phyloP scores from a whole-genome alignment of 2,113 vertebrate genomes.

The Asarcornis scutulata region DNA sequence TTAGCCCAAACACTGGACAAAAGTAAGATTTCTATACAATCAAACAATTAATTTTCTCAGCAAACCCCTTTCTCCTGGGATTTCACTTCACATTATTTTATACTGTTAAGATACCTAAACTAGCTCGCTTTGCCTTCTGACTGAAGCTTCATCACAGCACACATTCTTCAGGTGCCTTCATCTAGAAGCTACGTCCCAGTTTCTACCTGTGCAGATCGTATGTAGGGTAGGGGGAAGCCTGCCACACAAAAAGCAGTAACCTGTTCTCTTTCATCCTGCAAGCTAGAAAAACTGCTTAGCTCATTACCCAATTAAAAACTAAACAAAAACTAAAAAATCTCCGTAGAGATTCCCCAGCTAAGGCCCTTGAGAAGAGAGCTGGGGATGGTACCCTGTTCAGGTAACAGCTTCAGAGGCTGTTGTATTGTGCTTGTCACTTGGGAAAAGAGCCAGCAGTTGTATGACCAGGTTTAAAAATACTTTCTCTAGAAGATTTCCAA shows the following conservation, averaged over 20 bases:
- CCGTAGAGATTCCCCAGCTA: constrained; percentile 73
- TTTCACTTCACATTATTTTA: constrained; percentile 31
- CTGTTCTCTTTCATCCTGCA: constrained; percentile 45
- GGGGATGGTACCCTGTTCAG: constrained; percentile 76
- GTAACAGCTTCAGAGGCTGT: constrained; percentile 81
- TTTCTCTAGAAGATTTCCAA: constrained; percentile 43
- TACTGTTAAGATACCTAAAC: constrained; percentile 17
- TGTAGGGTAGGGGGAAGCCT: not conserved
- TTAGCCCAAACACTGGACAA: not conserved
- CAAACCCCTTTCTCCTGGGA: not conserved
- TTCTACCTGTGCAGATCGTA: constrained; percentile 57
- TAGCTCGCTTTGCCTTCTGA: constrained; percentile 26
- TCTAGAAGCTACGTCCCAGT: constrained; percentile 48
- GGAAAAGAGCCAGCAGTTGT: constrained; percentile 72
- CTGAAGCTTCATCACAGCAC: constrained; percentile 12
- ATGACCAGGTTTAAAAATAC: constrained; percentile 32
- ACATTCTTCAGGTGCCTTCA: constrained; percentile 29
- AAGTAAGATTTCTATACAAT: not conserved
- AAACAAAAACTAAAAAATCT: constrained; percentile 70
- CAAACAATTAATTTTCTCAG: constrained; percentile 6
- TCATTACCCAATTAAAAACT: constrained; percentile 72
- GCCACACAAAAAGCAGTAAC: constrained; percentile 55
- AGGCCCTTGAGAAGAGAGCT: constrained; percentile 72
- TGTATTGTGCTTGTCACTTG: constrained; percentile 81
- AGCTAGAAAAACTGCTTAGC: constrained; percentile 71